Conservation (phyloP, 1,140 invertebrate species). For the Brachionus rubens region DNA sequence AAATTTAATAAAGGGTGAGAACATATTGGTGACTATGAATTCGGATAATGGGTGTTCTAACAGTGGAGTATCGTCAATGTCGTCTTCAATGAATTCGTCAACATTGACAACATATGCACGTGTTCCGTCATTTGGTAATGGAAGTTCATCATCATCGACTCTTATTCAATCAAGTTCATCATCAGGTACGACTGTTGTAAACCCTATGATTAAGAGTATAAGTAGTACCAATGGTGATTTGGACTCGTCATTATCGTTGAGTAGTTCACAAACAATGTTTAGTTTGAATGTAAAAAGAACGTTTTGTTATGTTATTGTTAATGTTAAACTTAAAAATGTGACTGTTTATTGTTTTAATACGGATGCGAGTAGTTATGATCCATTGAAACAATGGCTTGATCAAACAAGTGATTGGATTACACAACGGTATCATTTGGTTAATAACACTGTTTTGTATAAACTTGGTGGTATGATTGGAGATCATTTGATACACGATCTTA, state of each 20-base stretch:
- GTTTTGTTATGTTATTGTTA: conserved; percentile 21
- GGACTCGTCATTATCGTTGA: background rate
- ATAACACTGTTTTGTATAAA: conserved; percentile 45
- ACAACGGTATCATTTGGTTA: conserved; percentile 37
- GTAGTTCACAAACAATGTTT: background rate
- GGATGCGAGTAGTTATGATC: conserved; percentile 2
- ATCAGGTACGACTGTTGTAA: background rate
- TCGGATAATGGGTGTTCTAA: background rate
- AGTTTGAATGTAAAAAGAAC: conserved; percentile 18
- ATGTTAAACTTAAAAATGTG: background rate
- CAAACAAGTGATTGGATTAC: conserved; percentile 1
- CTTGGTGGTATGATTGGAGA: conserved; percentile 40
- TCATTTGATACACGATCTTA: background rate
- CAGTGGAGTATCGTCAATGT: conserved; percentile 21
- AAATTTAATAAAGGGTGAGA: background rate
- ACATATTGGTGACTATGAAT: conserved; percentile 11
- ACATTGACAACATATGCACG: background rate
- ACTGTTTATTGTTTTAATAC: conserved; percentile 3
- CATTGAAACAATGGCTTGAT: conserved; percentile 21
- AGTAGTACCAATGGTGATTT: conserved; percentile 17
- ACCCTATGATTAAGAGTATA: conserved; percentile 11
- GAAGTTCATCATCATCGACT: conserved; percentile 7
- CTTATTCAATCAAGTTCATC: background rate
- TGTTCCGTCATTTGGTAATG: background rate
- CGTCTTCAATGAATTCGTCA: background rate